Conservation (phyloP, 2,888 invertebrate genomes). For the Choreutis nemorana region DNA sequence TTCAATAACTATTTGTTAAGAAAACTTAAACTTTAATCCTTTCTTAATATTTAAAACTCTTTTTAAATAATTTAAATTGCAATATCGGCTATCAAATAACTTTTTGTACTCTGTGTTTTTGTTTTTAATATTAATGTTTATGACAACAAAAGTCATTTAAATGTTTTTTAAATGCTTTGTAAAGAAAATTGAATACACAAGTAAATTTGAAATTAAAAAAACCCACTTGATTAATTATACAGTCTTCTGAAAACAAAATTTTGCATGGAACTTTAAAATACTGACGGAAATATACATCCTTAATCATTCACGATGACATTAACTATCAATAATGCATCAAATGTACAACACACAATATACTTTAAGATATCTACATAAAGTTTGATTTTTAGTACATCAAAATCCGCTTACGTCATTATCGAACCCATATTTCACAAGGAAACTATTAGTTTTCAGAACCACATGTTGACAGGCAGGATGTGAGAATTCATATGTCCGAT, state of each 20-base stretch:
- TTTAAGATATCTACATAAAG: conserved; percentile 4
- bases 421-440: conserved; percentile 25
- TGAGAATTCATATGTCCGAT: conserved; percentile 51
- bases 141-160: too few relatives aligned
- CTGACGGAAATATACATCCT: conserved; percentile 43
- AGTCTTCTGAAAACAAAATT: too few relatives aligned
- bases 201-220: conserved; percentile 14
- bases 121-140: too few relatives aligned
- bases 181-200: too few relatives aligned
- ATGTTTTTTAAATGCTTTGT: too few relatives aligned
- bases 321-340: conserved; percentile 13
- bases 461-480: conserved; percentile 59
- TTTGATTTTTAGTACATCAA: conserved; percentile 7
- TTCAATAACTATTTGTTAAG: too few relatives aligned
- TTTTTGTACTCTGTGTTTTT: too few relatives aligned
- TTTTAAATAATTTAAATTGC: too few relatives aligned
- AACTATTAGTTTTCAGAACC: conserved; percentile 59
- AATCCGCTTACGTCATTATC: conserved; percentile 17
- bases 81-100: too few relatives aligned
- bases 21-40: too few relatives aligned
- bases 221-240: too few relatives aligned
- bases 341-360: conserved; percentile 8
- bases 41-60: too few relatives aligned
- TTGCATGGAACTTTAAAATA: conserved; percentile 54
- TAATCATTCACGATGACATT: conserved; percentile 28